A percentile compares a stretch with the other conserved stretches of the same genome.
Evolutionary conservation across 1,140 invertebrate species (phyloP).

Genomic region (Drosophila funebris): DNA sequence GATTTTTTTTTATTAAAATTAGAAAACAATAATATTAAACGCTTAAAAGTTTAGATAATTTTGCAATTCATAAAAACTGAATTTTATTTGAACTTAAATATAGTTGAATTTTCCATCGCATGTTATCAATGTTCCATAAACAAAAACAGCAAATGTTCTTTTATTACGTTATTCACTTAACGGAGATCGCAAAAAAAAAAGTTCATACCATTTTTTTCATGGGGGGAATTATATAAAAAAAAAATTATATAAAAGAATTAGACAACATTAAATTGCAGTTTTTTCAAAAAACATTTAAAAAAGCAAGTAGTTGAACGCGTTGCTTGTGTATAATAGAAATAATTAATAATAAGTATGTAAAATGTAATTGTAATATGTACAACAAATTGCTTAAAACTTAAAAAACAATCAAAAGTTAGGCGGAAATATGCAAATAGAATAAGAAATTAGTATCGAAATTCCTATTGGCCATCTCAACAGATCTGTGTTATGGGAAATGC

Average conservation of each 20-base stretch:
- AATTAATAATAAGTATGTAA: slow-evolving; percentile 42
- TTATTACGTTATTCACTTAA: slow-evolving; percentile 33
- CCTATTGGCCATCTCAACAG: not conserved
- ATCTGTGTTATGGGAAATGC: no score
- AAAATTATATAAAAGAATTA: slow-evolving; percentile 11
- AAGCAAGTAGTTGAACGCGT: slow-evolving; percentile 66
- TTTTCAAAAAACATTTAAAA: slow-evolving; percentile 75
- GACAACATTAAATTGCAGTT: slow-evolving; percentile 69
- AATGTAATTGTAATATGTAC: slow-evolving; percentile 61
- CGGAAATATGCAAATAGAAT: slow-evolving; percentile 7
- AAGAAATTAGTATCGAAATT: not conserved
- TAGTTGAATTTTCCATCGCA: slow-evolving; percentile 45
- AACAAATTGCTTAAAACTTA: slow-evolving; percentile 72
- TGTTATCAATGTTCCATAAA: slow-evolving; percentile 6
- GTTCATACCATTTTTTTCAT: slow-evolving; percentile 34
- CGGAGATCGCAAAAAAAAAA: slow-evolving; percentile 71
- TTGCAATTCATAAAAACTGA: slow-evolving; percentile 76
- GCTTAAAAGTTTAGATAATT: slow-evolving; percentile 49
- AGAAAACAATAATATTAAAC: slow-evolving; percentile 72
- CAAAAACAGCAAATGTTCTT: slow-evolving; percentile 48
- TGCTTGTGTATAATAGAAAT: slow-evolving; percentile 55
- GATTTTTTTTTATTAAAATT: slow-evolving; percentile 58
- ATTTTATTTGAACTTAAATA: slow-evolving; percentile 61
- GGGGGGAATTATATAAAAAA: slow-evolving; percentile 30
- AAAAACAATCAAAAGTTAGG: slow-evolving; percentile 63